Percentiles rank a stretch among this genome's conserved stretches.
Evolutionary conservation across 2,888 invertebrate genomes (phyloP).

Genomic region (Octonoba sinensis): DNA sequence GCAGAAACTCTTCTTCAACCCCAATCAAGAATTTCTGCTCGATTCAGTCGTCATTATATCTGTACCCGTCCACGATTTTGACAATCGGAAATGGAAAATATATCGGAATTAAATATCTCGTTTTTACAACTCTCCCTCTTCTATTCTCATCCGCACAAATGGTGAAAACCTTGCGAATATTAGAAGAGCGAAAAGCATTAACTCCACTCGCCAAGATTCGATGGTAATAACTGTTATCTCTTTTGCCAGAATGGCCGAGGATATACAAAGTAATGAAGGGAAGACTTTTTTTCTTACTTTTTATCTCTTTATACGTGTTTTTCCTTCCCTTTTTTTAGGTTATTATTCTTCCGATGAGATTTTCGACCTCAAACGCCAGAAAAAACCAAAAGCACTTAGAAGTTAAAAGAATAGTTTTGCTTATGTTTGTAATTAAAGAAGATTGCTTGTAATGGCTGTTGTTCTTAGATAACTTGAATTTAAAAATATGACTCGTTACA

Average conservation of each 20-base stretch:
- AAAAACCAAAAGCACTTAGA: too few relatives aligned
- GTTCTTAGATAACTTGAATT: too few relatives aligned
- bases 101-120: slow-evolving; percentile 25
- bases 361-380: too few relatives aligned
- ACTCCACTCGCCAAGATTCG: neutral
- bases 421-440: too few relatives aligned
- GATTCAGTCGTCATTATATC: slow-evolving; percentile 24
- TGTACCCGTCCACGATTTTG: neutral
- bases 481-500: too few relatives aligned
- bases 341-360: too few relatives aligned
- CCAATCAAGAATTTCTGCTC: neutral
- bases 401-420: too few relatives aligned
- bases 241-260: neutral
- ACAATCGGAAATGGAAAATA: neutral
- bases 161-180: neutral
- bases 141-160: slow-evolving; percentile 9
- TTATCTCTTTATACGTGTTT: neutral
- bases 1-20: too few relatives aligned
- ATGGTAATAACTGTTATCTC: slow-evolving; percentile 18
- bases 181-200: too few relatives aligned
- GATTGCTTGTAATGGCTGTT: too few relatives aligned
- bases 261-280: slow-evolving; percentile 9
- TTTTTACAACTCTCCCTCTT: neutral
- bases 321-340: too few relatives aligned
- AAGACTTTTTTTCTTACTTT: neutral